phyloP scores from a whole-genome alignment of 2,888 invertebrate species.

The Geotrupes spiniger region DNA sequence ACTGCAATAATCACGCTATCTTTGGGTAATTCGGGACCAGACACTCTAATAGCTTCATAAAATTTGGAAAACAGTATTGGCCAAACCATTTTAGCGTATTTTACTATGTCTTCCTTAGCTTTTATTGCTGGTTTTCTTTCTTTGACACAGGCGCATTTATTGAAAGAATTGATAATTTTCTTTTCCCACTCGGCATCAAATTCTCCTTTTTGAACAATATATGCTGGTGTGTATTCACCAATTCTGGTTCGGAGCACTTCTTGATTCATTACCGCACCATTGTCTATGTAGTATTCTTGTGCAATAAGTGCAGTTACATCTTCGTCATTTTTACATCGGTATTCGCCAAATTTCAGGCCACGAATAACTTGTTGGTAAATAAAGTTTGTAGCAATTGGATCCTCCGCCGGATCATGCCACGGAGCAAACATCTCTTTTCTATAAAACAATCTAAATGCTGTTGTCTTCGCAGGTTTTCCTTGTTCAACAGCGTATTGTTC shows the following conservation, averaged over 20 bases:
- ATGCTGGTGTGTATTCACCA: conserved; percentile 78
- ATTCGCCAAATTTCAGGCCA: conserved; percentile 91
- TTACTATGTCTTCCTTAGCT: conserved; percentile 88
- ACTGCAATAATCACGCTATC: conserved; percentile 86
- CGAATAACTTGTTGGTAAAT: conserved; percentile 86
- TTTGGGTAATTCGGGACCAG: conserved; percentile 62
- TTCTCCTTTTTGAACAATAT: conserved; percentile 54
- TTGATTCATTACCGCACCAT: conserved; percentile 64
- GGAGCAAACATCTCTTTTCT: conserved; percentile 88
- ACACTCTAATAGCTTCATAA: conserved; percentile 82
- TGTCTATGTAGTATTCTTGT: conserved; percentile 86
- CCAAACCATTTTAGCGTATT: conserved; percentile 90
- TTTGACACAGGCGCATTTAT: conserved; percentile 68
- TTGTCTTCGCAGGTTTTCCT: conserved; percentile 77
- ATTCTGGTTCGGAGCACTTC: conserved; percentile 69
- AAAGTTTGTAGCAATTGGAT: conserved; percentile 79
- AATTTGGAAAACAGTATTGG: conserved; percentile 92
- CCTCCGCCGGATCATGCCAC: conserved; percentile 86
- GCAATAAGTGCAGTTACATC: conserved; percentile 87
- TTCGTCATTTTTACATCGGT: conserved; percentile 77
- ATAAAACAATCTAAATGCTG: conserved; percentile 85
- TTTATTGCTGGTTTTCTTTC: conserved; percentile 62
- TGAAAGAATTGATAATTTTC: conserved; percentile 69
- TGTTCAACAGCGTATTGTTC: conserved; percentile 93
- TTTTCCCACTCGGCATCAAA: conserved; percentile 64